Percentiles rank a stretch among this genome's conserved stretches.
Conservation (phyloP, 2,888 invertebrate genomes). For the Byasa hedistus region DNA sequence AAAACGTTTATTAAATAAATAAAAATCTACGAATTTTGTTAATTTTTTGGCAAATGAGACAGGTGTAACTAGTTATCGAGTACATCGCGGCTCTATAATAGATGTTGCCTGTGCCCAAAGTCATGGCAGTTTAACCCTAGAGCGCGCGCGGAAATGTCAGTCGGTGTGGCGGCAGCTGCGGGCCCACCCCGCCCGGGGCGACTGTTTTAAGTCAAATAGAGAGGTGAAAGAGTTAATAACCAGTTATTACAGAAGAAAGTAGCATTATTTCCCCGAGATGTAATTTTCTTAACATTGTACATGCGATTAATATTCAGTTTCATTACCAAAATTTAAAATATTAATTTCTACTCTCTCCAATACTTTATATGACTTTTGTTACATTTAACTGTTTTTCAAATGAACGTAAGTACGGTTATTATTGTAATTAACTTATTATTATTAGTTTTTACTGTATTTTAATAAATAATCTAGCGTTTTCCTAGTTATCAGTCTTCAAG, state of each 20-base stretch:
- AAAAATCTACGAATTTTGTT: neutral
- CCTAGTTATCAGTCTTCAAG: neutral
- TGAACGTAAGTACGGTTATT: too few relatives aligned
- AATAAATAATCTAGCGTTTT: neutral
- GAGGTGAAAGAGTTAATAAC: conserved; percentile 14
- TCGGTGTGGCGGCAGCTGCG: conserved; percentile 53
- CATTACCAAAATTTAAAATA: neutral
- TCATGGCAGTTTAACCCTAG: conserved; percentile 47
- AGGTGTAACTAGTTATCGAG: neutral
- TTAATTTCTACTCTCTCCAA: neutral
- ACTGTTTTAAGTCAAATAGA: conserved; percentile 6
- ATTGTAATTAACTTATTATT: too few relatives aligned
- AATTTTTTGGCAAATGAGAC: conserved; percentile 2
- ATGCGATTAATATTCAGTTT: neutral
- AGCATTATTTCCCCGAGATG: neutral
- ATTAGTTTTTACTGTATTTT: neutral
- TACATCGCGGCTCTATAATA: conserved; percentile 19
- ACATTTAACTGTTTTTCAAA: neutral
- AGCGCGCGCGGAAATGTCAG: conserved; percentile 63
- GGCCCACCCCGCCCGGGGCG: conserved; percentile 42
- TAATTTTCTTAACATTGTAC: neutral
- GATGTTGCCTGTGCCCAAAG: conserved; percentile 29
- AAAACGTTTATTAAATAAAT: neutral
- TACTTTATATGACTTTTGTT: neutral
- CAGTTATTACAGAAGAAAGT: neutral